Percentiles rank a stretch among this genome's conserved stretches.
phyloP scores from a whole-genome alignment of 2,113 vertebrate species.

The Platanista minor region DNA sequence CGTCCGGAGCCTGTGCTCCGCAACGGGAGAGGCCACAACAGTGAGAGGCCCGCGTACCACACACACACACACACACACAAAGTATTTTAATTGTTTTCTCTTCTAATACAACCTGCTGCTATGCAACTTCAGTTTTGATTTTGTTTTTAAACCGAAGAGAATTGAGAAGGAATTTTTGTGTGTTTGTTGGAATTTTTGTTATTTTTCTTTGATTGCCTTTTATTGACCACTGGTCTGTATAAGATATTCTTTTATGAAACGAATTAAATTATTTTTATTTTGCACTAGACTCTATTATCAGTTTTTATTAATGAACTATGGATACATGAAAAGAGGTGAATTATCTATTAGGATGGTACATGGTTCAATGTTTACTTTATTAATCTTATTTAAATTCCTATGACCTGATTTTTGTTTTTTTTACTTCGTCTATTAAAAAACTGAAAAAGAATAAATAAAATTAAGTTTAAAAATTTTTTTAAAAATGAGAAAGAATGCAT shows the following conservation, averaged over 20 bases:
- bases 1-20: no score
- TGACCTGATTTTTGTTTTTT: not conserved
- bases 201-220: not conserved
- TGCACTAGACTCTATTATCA: not conserved
- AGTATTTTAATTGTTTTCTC: not conserved
- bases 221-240: not conserved
- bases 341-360: not conserved
- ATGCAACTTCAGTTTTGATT: not conserved
- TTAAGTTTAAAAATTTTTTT: no score
- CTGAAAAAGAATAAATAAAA: not conserved
- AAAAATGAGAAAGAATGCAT: not conserved
- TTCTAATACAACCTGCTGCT: not conserved
- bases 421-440: not conserved
- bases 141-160: not conserved
- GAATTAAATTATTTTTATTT: conserved; percentile 29
- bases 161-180: not conserved
- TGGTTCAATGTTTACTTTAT: not conserved
- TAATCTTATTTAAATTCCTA: not conserved
- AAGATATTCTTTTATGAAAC: not conserved
- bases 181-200: not conserved
- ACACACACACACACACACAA: no score
- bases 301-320: not conserved
- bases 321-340: not conserved
- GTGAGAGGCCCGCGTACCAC: no score
- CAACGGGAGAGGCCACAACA: no score